Percentiles rank a stretch among this genome's conserved stretches.
phyloP scores from a whole-genome alignment of 2,113 vertebrate genomes.

The Mus musculus region DNA sequence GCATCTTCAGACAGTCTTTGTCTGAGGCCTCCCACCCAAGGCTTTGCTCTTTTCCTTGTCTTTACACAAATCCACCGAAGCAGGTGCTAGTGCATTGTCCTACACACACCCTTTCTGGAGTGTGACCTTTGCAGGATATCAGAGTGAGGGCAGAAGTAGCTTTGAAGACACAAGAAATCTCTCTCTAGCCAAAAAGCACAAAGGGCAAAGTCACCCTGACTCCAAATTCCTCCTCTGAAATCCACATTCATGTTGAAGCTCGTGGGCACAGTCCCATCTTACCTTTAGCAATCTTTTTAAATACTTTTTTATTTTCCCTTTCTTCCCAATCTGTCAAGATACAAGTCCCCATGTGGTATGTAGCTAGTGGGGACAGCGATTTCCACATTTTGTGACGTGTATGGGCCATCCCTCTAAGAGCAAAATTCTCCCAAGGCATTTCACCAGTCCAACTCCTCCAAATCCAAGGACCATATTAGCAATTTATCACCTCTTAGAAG shows the following conservation, averaged over 20 bases:
- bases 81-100: neutral
- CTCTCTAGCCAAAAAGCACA: neutral
- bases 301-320: neutral
- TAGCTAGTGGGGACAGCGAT: neutral
- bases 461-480: neutral
- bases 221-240: neutral
- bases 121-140: neutral
- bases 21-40: neutral
- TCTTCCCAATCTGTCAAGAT: neutral
- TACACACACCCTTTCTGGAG: neutral
- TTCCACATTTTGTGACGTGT: neutral
- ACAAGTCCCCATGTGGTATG: neutral
- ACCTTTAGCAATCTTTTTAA: neutral
- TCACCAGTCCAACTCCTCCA: neutral
- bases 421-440: neutral
- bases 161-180: neutral
- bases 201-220: neutral
- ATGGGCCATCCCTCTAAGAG: neutral
- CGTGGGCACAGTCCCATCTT: neutral
- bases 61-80: slow-evolving; percentile 32
- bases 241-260: neutral
- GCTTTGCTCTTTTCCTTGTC: neutral
- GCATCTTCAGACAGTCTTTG: slow-evolving; percentile 71
- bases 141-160: neutral
- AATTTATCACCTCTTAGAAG: neutral